Evolutionary conservation across 1,140 invertebrate species (phyloP), one percentile per base, ranked within the genome.

Genomic region (Anoplophora glabripennis): DNA sequence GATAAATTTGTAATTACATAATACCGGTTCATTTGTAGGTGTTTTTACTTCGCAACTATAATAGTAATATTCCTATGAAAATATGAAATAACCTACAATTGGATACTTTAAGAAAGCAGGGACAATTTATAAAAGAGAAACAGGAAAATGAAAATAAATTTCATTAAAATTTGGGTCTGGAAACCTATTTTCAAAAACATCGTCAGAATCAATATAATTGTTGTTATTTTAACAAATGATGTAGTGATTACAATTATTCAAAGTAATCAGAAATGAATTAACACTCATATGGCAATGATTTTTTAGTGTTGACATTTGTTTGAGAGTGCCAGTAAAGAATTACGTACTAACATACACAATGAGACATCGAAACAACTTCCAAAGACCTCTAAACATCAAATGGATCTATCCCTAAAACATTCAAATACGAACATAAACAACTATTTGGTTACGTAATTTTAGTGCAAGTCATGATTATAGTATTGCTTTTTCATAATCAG

Each of bases 401-500:
- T 51, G n/a, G 44, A 47, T 40, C 28, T 53, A 48, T 18, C 9
- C 42, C 64, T 57, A 58, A 41, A 57, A 67, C 59, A 67, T 62
- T 59, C 52, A 64, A 65, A 57, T 51, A 53, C 42, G 38, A 49
- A 57, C 62, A 59, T 59, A 44, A 63, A 51, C 28, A 53, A 53
- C 14, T 33, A 12, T 17, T 41, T 45, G 36, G 37, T 17, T 35
- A 54, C 45, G 53, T 54, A 47, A 47, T 57, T 56, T 54, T 53
- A 40, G 37, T 67, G 42, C 63, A 64, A 59, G 59, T 63, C 53
- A 58, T 64, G 49, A 49, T 60, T 55, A 58, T 40, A 55, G 52
- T 65, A 65, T 67, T 67, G 63, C 66, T 67, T 65, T 61, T 66
- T 40, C 44, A 54, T 65, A 57, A 59, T 67, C 66, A 67, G 66